Percentiles rank a stretch among this genome's conserved stretches.
Evolutionary conservation across 2,113 vertebrate species (phyloP).

Genomic region (Thalassarche chlororhynchos): DNA sequence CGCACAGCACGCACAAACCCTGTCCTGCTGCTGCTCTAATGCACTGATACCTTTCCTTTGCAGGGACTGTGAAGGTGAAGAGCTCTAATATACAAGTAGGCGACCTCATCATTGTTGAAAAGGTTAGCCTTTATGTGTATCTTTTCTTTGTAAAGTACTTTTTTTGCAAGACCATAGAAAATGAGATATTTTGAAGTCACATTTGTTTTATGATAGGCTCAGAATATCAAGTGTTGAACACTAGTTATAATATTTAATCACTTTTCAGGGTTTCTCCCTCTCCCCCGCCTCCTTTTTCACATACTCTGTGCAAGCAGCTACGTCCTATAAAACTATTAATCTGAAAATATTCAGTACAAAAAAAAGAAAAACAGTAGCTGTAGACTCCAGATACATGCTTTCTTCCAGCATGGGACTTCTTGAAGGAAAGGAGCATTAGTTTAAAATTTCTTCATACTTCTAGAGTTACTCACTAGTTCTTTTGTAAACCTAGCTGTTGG

Average conservation of each 20-base stretch:
- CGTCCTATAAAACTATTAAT: background rate
- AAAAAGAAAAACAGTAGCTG: background rate
- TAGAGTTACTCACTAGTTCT: background rate
- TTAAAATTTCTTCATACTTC: background rate
- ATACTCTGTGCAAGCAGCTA: background rate
- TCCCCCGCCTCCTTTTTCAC: background rate
- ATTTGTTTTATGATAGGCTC: background rate
- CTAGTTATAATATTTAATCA: background rate
- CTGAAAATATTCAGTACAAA: background rate
- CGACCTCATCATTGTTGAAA: constrained; percentile 97
- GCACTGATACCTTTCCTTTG: background rate
- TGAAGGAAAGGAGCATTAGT: background rate
- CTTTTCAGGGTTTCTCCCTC: background rate
- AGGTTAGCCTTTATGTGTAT: constrained; percentile 78
- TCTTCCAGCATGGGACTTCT: background rate
- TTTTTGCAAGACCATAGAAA: background rate
- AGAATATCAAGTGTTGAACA: background rate
- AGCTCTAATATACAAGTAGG: constrained; percentile 96
- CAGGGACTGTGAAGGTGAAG: constrained; percentile 96
- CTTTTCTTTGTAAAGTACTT: background rate
- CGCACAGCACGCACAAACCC: background rate
- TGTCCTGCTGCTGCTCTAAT: background rate
- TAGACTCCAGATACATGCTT: background rate
- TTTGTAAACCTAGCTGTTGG: background rate
- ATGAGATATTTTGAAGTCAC: background rate